Percentiles rank a stretch among this genome's conserved stretches.
These are phyloP conservation scores for Thalassarche chlororhynchos DNA, from an alignment of 2,113 vertebrate genomes.

Conservation along the genomic window DNA sequence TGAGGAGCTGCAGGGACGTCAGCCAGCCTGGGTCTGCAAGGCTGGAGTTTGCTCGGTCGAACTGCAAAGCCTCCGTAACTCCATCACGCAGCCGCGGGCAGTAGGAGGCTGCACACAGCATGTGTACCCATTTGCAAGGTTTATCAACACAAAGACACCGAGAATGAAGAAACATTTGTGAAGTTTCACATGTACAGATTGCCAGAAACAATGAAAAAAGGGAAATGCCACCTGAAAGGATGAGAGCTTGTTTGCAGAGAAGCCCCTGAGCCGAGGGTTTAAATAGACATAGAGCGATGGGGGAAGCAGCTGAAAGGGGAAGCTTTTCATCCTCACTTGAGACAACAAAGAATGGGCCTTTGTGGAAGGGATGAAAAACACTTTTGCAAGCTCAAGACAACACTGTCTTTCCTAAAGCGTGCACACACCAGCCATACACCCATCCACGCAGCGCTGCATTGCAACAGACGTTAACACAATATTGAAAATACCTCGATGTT, in stretches of 20 bases:
- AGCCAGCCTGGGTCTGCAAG: neutral
- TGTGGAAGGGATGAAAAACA: conserved; percentile 16
- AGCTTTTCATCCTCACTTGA: conserved; percentile 17
- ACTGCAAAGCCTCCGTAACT: neutral
- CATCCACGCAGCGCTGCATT: accelerated
- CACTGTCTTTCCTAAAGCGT: neutral
- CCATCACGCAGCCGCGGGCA: accelerated
- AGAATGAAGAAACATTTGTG: neutral
- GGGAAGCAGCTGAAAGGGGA: conserved; percentile 51
- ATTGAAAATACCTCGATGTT: neutral
- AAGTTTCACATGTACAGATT: conserved; percentile 12
- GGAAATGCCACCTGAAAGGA: conserved; percentile 71
- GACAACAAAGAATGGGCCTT: conserved; percentile 27
- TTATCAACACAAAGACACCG: neutral
- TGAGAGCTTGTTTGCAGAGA: conserved; percentile 39
- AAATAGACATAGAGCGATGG: neutral
- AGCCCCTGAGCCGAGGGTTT: conserved; percentile 7
- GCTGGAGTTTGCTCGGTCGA: neutral
- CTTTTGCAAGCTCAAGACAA: neutral
- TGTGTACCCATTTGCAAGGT: neutral
- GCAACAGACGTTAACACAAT: accelerated
- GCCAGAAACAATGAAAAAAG: conserved; percentile 66
- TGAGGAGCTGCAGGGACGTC: neutral
- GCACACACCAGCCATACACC: neutral
- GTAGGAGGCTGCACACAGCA: accelerated